phyloP scores from a whole-genome alignment of 2,888 invertebrate species.

The Temnothorax unifasciatus region DNA sequence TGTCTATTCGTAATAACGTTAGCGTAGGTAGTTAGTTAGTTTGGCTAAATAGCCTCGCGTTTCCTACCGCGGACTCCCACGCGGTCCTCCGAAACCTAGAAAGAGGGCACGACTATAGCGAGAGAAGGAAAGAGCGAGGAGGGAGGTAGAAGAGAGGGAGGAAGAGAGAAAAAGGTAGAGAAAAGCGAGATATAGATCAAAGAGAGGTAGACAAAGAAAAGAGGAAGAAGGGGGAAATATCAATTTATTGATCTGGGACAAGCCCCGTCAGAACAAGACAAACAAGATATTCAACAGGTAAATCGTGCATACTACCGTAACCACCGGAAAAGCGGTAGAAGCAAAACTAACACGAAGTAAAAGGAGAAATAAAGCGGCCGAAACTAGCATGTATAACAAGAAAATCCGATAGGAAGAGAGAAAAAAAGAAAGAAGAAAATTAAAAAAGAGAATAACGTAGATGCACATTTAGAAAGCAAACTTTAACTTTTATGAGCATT shows the following conservation, averaged over 20 bases:
- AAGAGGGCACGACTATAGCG: slow-evolving; percentile 9
- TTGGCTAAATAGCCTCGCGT: slow-evolving; percentile 59
- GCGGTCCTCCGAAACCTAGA: slow-evolving; percentile 28
- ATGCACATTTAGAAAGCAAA: not conserved
- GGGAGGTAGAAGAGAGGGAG: slow-evolving; percentile 8
- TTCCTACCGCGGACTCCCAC: slow-evolving; percentile 41
- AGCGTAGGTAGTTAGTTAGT: slow-evolving; percentile 64
- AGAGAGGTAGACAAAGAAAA: slow-evolving; percentile 8
- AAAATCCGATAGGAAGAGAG: not conserved
- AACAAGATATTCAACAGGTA: slow-evolving; percentile 55
- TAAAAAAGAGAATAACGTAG: not conserved
- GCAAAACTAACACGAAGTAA: not conserved
- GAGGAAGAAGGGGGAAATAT: slow-evolving; percentile 9
- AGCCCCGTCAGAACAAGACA: slow-evolving; percentile 33
- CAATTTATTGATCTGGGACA: slow-evolving; percentile 52
- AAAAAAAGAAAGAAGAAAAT: not conserved
- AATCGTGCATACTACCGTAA: slow-evolving; percentile 35
- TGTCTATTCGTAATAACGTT: slow-evolving; percentile 58
- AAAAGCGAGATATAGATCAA: slow-evolving; percentile 17
- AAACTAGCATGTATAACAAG: not conserved
- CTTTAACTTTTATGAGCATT: not conserved
- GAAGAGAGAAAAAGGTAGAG: not conserved
- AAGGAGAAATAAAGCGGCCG: slow-evolving; percentile 9
- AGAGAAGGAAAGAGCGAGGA: not conserved
- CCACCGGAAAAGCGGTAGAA: not conserved